Evolutionary conservation across 2,113 vertebrate genomes (phyloP).

Genomic region (Myrmecophaga tridactyla): DNA sequence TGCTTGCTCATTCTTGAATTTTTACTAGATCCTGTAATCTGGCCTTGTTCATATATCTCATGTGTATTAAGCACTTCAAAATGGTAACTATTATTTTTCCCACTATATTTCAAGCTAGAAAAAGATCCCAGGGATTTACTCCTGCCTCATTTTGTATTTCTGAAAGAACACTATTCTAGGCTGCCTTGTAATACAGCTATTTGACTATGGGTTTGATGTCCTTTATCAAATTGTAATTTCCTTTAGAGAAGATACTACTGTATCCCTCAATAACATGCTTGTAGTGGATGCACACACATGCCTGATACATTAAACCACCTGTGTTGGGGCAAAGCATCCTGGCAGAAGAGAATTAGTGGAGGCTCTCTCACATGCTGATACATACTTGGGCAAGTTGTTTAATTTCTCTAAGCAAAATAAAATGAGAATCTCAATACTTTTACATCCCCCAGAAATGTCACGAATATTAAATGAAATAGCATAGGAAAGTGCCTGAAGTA

Average conservation of each 20-base stretch:
- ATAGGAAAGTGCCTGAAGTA: background rate
- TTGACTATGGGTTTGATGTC: background rate
- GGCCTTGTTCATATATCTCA: background rate
- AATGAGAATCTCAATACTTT: background rate
- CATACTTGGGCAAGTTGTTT: background rate
- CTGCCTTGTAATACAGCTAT: background rate
- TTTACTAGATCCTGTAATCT: background rate
- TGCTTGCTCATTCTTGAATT: background rate
- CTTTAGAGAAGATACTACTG: background rate
- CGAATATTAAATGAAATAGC: constrained; percentile 5
- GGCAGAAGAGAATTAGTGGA: background rate
- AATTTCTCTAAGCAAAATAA: background rate
- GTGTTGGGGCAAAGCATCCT: background rate
- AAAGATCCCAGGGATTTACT: background rate
- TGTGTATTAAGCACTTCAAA: background rate
- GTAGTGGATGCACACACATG: too few species aligned
- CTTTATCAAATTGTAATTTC: background rate
- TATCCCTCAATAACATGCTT: background rate
- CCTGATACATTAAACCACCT: background rate
- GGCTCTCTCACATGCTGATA: background rate
- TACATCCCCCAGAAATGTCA: background rate
- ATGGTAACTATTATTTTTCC: background rate
- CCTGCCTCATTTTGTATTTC: background rate
- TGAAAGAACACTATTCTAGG: background rate
- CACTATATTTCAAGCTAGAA: background rate